Percentiles rank a stretch among this genome's conserved stretches.
Evolutionary conservation across 2,888 invertebrate genomes (phyloP).

Genomic region (Cheilosia scutellata): DNA sequence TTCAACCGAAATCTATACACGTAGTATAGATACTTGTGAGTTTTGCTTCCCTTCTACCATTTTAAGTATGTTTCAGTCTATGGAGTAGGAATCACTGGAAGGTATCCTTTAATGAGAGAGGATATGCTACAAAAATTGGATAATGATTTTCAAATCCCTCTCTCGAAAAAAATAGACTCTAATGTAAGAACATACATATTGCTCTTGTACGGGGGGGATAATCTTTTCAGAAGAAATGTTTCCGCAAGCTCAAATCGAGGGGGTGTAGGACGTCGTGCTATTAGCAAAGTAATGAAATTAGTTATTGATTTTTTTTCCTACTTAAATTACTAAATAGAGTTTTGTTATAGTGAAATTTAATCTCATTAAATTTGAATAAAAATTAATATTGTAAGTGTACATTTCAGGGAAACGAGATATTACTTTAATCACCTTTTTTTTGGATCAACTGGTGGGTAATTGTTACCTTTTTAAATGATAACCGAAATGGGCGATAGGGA

Average conservation of each 20-base stretch:
- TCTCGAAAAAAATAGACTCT: neutral
- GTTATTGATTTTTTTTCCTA: too few species aligned
- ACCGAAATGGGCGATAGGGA: too few species aligned
- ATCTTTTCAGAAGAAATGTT: constrained; percentile 11
- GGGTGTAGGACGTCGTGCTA: neutral
- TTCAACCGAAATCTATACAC: neutral
- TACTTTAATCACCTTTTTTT: too few species aligned
- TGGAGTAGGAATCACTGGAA: neutral
- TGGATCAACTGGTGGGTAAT: too few species aligned
- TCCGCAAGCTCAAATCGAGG: neutral
- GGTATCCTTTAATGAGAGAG: constrained; percentile 21
- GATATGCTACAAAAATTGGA: constrained; percentile 30
- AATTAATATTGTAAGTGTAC: too few species aligned
- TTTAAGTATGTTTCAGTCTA: neutral
- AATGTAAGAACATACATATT: neutral
- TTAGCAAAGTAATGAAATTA: neutral
- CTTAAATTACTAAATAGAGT: too few species aligned
- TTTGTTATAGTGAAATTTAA: too few species aligned
- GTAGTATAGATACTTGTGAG: neutral
- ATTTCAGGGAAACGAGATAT: too few species aligned
- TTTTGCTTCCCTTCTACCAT: neutral
- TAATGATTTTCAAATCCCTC: constrained; percentile 18
- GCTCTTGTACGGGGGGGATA: neutral
- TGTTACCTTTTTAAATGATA: too few species aligned
- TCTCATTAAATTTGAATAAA: too few species aligned